Base-by-base conservation (phyloP, 2,113 vertebrate genomes). In the Condylura cristata region DNA sequence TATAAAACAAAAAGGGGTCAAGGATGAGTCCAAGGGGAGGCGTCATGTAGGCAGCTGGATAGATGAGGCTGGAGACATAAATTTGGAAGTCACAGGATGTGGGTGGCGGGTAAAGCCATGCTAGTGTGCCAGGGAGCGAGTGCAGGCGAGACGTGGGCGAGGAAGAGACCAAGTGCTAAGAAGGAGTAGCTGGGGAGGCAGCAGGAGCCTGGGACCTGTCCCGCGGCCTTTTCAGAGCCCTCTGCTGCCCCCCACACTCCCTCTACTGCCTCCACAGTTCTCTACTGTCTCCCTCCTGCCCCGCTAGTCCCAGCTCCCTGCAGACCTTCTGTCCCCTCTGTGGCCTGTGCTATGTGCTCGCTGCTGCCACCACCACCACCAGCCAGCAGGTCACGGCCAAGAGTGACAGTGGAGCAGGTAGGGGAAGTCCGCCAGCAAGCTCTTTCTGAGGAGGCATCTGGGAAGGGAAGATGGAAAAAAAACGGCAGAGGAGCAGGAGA, bases 281-380 rank as follows among this genome's bases (percentile, higher is more conserved):
- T 32, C 4, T 12, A 18, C 28, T n/a, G 48, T 61, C 9, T 63
- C 17, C 32, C 6, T 39, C 18, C 58, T n/a, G 34, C n/a, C 20
- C 65, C 16, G 8, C 10, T 0, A 41, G 9, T 0, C 14, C 26
- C 8, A 4, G 10, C 37, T 63, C 20, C 2, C 37, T 71, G 14
- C 17, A 53, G 51, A 4, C 32, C 4, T 37, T 28, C 58, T n/a
- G n/a, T 46, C 37, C 46, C 9, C 13, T 2, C 51, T 56, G 24
- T 0, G 18, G 16, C 1, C 26, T 37, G 13, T 6, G 4, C 37
- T 63, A 14, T 37, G 13, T 6, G 4, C 37, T 63, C 37, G 5
- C 20, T 44, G 28, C 13, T 20, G 34, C 8, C 41, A 22, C 39
- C 41, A 70, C 86, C 28, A 56, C 9, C 8, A 0, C 51, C 79